These are phyloP conservation scores for Calcarius ornatus DNA, from an alignment of 2,113 vertebrate genomes.

Conservation along the genomic window DNA sequence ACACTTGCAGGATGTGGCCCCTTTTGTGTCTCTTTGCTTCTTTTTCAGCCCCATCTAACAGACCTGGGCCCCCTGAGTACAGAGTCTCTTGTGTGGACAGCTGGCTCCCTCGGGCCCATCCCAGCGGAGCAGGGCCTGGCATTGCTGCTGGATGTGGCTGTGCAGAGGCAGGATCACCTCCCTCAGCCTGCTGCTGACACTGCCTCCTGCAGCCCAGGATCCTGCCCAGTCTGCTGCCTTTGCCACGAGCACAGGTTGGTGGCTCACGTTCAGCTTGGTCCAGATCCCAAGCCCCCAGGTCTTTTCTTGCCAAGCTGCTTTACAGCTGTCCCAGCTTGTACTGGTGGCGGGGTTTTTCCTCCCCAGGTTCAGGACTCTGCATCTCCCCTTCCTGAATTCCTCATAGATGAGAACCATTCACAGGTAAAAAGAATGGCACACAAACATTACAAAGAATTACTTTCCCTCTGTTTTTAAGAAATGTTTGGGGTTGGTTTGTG, in stretches of 20 bases:
- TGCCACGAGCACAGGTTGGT: background rate
- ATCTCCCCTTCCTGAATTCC: background rate
- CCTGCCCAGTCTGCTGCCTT: background rate
- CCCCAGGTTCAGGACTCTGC: background rate
- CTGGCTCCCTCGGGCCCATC: background rate
- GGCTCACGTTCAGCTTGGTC: background rate
- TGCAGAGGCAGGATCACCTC: background rate
- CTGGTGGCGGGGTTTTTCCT: background rate
- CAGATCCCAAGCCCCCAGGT: background rate
- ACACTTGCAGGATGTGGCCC: background rate
- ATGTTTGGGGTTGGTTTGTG: background rate
- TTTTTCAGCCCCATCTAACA: background rate
- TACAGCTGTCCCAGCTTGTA: background rate
- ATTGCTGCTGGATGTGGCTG: background rate
- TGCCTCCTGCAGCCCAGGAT: background rate
- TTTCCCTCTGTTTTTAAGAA: background rate
- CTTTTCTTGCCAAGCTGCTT: background rate
- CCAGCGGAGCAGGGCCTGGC: background rate
- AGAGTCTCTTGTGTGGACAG: accelerated
- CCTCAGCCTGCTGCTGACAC: background rate
- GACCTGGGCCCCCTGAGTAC: background rate
- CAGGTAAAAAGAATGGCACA: background rate
- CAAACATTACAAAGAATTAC: background rate
- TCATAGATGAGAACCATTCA: background rate
- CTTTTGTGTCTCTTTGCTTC: background rate